Evolutionary conservation across 2,113 vertebrate species (phyloP).

Genomic region (Podarcis cretensis): DNA sequence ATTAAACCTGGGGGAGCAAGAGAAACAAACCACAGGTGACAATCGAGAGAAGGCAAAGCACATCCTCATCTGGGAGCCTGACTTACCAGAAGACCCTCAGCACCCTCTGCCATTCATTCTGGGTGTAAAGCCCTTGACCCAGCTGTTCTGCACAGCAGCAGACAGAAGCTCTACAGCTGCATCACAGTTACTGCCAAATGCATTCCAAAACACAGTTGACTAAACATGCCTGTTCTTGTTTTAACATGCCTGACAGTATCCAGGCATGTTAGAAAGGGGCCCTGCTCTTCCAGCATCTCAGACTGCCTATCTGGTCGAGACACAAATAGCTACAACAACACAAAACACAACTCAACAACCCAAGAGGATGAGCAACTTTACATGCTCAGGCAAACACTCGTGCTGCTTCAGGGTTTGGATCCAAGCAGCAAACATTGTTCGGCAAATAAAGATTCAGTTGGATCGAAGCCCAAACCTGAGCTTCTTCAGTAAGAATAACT

Average conservation of each 20-base stretch:
- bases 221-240: neutral
- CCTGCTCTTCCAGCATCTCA: neutral
- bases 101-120: neutral
- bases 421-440: neutral
- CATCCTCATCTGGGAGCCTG: neutral
- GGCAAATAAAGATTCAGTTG: neutral
- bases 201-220: neutral
- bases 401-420: neutral
- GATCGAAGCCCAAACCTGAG: neutral
- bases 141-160: neutral
- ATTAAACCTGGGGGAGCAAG: constrained; percentile 86
- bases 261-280: neutral
- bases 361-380: neutral
- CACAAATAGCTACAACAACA: neutral
- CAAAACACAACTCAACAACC: neutral
- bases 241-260: too few species aligned
- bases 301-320: neutral
- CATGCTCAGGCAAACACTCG: neutral
- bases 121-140: too few species aligned
- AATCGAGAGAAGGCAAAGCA: constrained; percentile 1
- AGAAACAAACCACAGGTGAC: neutral
- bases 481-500: neutral
- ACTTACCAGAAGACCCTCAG: neutral
- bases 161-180: neutral
- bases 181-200: too few species aligned